Conservation (phyloP, 1,140 invertebrate species). For the Philopotamus ludificatus region DNA sequence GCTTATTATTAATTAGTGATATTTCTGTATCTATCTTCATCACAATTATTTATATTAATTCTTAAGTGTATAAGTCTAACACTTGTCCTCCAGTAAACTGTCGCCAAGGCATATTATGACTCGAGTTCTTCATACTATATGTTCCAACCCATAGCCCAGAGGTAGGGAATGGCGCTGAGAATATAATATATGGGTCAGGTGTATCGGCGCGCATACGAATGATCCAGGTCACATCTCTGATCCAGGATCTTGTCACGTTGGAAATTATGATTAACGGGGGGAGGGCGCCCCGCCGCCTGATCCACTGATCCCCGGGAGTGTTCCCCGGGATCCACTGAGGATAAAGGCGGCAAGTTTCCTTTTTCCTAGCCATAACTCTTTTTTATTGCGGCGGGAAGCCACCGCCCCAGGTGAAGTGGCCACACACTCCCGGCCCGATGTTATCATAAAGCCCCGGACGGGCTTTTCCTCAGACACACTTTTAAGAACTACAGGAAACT, state of each 20-base stretch:
- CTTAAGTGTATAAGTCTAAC: too few relatives aligned
- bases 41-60: too few relatives aligned
- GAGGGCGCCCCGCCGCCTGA: conserved; percentile 26
- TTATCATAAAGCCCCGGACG: conserved; percentile 33
- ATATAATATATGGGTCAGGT: not conserved
- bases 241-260: not conserved
- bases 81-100: too few relatives aligned
- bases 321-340: conserved; percentile 30
- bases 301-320: conserved; percentile 39
- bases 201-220: not conserved
- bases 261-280: conserved; percentile 40
- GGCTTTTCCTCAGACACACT: conserved; percentile 18
- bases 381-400: conserved; percentile 41
- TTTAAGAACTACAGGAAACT: conserved; percentile 30
- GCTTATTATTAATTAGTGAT: too few relatives aligned
- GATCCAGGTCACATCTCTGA: not conserved
- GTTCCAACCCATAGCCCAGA: too few relatives aligned
- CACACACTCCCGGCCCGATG: conserved; percentile 24
- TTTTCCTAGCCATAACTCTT: conserved; percentile 41
- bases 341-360: conserved; percentile 37
- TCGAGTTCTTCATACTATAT: too few relatives aligned
- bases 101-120: too few relatives aligned
- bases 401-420: conserved; percentile 28
- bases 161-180: too few relatives aligned
- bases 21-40: too few relatives aligned